Base-by-base conservation (phyloP, 2,888 invertebrate species). In the Brenthis hecate region DNA sequence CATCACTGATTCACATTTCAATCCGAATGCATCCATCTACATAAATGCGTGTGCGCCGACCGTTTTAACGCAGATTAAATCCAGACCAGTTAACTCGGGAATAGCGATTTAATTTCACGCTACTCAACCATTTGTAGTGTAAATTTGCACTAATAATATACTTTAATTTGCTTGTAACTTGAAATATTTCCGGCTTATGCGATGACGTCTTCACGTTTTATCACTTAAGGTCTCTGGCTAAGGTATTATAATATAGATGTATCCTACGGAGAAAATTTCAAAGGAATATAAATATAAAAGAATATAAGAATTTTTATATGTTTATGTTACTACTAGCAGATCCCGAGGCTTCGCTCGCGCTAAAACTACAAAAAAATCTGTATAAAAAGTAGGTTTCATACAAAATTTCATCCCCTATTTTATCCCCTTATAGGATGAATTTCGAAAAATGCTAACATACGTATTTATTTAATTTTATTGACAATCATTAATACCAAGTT, bases 71-170 rank as follows among this genome's bases (percentile, higher is more conserved):
- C 63, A 61, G 69, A 65, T 69, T 61, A 61, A 56, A 56, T 65
- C 61, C 65, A 61, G 56, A 56, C 56, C 79, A 78, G 80, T 84
- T 83, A 79, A 80, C 80, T 85, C 76, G 76, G 79, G 80, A 83
- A 86, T 82, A 81, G 81, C 81, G 77, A 85, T 86, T 88, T 88
- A 87, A 88, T 88, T 88, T 88, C 85, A 87, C 85, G 86, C 85
- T 80, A 79, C 78, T 82, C 79, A 53, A 47, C 68, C 48, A 61
- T 70, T 66, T 73, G 68, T 65, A 63, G 57, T 54, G 57, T 57
- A 68, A 62, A 69, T 68, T 63, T 54, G 62, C 60, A 65, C 56
- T 69, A 64, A 72, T 72, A 64, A 72, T 72, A 69, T 47, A 48
- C 54, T 72, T 69, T 69, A 69, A 69, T 69, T 69, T 56, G 55